Evolutionary conservation across 2,113 vertebrate genomes (phyloP).

Genomic region (Microcebus murinus): DNA sequence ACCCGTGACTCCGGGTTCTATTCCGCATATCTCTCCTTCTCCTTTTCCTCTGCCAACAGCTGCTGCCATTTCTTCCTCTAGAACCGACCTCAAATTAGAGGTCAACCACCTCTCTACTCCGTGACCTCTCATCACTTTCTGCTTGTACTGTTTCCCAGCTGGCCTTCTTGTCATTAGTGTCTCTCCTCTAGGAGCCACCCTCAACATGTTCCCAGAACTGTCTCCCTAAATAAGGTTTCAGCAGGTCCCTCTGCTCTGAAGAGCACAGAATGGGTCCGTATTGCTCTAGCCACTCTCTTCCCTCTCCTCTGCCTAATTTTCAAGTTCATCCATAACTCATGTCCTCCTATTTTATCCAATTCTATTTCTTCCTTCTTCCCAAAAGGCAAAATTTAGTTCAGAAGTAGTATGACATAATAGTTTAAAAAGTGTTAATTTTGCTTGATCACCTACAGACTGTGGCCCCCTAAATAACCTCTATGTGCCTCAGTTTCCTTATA

Average conservation of each 20-base stretch:
- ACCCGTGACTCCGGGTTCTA: neutral
- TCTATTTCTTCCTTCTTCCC: neutral
- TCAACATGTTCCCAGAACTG: neutral
- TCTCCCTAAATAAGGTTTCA: neutral
- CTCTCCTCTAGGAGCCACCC: neutral
- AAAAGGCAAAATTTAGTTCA: neutral
- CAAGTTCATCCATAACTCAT: neutral
- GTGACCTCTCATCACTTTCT: neutral
- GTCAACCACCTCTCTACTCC: neutral
- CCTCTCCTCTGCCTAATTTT: neutral
- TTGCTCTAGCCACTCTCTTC: neutral
- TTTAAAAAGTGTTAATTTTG: neutral
- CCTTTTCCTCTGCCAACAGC: neutral
- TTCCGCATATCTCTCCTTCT: neutral
- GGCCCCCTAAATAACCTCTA: rapidly evolving
- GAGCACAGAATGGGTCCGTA: too few species aligned
- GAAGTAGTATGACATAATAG: rapidly evolving
- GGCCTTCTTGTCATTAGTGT: neutral
- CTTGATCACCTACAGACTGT: neutral
- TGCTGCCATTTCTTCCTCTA: neutral
- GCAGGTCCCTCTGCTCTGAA: neutral
- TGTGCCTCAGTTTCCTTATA: neutral
- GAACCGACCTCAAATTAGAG: neutral
- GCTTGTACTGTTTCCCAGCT: neutral
- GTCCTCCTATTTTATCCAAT: too few species aligned